phyloP scores from a whole-genome alignment of 2,888 invertebrate species.

The Phyto melanocephala region DNA sequence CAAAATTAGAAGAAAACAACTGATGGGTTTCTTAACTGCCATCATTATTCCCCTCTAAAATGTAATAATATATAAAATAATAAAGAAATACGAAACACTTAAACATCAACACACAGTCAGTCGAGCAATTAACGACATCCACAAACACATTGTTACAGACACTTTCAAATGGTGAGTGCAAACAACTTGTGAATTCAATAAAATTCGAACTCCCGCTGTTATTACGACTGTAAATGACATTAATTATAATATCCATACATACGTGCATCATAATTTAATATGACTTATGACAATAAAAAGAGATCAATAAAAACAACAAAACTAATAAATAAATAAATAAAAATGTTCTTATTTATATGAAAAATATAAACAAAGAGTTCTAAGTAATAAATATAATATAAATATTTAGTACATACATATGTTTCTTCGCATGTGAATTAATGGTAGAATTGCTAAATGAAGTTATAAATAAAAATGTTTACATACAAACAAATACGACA shows the following conservation, averaged over 20 bases:
- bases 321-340: not conserved
- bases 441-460: not conserved
- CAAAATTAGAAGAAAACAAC: no score
- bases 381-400: not conserved
- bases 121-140: not conserved
- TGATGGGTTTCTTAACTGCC: no score
- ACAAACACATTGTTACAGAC: not conserved
- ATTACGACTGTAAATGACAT: slow-evolving; percentile 13
- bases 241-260: slow-evolving; percentile 17
- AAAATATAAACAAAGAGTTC: not conserved
- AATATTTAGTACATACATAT: no score
- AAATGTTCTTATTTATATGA: slow-evolving; percentile 16
- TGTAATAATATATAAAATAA: no score
- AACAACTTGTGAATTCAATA: not conserved
- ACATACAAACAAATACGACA: no score
- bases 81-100: no score
- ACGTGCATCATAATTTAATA: slow-evolving; percentile 23
- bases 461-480: not conserved
- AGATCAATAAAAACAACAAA: not conserved
- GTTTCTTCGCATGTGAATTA: not conserved
- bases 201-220: slow-evolving; percentile 22
- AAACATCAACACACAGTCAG: not conserved
- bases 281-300: slow-evolving; percentile 21
- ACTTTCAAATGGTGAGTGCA: not conserved
- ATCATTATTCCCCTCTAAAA: no score